Evolutionary conservation across 2,888 invertebrate species (phyloP), one percentile per base, ranked within the genome.

Genomic region (Zaprionus bogoriensis): DNA sequence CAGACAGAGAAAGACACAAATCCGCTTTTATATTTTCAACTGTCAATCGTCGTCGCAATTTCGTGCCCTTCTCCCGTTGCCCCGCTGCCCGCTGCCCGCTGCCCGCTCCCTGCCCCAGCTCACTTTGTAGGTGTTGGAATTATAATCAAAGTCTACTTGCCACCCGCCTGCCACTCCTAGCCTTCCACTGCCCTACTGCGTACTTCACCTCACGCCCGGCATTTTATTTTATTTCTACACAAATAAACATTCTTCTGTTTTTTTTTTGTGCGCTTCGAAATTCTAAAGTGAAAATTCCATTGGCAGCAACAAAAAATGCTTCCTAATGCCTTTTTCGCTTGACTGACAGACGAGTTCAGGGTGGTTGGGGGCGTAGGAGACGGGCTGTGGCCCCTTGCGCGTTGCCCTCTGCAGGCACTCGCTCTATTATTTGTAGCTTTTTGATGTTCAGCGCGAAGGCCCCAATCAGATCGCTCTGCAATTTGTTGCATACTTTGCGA

Each of bases 11-110:
- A 66, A 67, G 78, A 85, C 85, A 87, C 82, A 87, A 84, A 86
- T 86, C 86, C 87, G 84, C 87, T 87, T 87, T 86, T 83, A 87
- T 86, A 87, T 87, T 86, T 87, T 80, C 82, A 87, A 87, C 87
- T 87, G 86, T 87, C 86, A 87, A 87, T 87, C 87, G 82, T 72
- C 71, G 67, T 73, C 64, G 74, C 81, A 70, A 81, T 81, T 78
- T 67, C 69, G 28, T 22, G 17, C n/a, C 47, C 20, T 32, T 7
- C 41, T 17, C 39, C 32, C 51, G 32, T 22, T n/a, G 27, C 2
- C 41, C 23, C 27, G 25, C 20, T n/a, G n/a, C n/a, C n/a, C n/a
- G n/a, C n/a, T n/a, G n/a, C n/a, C n/a, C n/a, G n/a, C n/a, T n/a
- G n/a, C n/a, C n/a, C n/a, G n/a, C 19, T 48, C 12, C 38, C 39